Evolutionary conservation across 2,797 vertebrate species (phyloP).

Genomic region (Hafferia zeledoni): DNA sequence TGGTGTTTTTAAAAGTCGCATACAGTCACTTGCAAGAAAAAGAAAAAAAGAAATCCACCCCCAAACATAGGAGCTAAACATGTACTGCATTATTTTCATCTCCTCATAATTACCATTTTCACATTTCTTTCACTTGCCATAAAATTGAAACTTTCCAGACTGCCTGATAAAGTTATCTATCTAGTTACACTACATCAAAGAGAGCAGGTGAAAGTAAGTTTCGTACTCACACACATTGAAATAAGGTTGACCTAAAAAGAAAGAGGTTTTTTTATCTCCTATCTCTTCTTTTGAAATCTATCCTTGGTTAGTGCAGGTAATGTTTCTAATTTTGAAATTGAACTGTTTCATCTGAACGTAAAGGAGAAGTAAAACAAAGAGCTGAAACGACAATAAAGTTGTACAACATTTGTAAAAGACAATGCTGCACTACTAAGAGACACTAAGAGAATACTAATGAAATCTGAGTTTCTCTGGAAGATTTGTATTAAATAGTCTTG

Average conservation of each 20-base stretch:
- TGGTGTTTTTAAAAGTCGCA: not conserved
- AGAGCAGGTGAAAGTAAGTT: slow-evolving; percentile 1
- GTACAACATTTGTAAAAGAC: not conserved
- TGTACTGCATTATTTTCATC: not conserved
- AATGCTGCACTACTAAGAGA: not conserved
- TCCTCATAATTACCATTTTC: not conserved
- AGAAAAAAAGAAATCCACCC: not conserved
- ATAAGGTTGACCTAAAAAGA: slow-evolving; percentile 16
- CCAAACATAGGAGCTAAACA: not conserved
- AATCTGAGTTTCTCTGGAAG: not conserved
- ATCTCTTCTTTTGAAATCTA: not conserved
- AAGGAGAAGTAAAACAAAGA: not conserved
- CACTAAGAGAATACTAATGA: not conserved
- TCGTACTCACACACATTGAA: not conserved
- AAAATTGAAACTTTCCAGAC: slow-evolving; percentile 13
- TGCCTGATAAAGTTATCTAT: slow-evolving; percentile 10
- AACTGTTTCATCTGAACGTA: not conserved
- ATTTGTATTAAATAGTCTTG: not conserved
- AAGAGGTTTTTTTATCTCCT: not conserved
- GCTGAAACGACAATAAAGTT: not conserved
- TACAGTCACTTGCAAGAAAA: not conserved
- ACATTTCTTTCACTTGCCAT: slow-evolving; percentile 21
- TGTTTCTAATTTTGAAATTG: not conserved
- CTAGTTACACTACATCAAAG: not conserved
- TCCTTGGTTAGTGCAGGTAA: not conserved